Percentiles rank a stretch among this genome's conserved stretches.
Evolutionary conservation across 2,888 invertebrate genomes (phyloP).

Genomic region (Xylota sylvarum): DNA sequence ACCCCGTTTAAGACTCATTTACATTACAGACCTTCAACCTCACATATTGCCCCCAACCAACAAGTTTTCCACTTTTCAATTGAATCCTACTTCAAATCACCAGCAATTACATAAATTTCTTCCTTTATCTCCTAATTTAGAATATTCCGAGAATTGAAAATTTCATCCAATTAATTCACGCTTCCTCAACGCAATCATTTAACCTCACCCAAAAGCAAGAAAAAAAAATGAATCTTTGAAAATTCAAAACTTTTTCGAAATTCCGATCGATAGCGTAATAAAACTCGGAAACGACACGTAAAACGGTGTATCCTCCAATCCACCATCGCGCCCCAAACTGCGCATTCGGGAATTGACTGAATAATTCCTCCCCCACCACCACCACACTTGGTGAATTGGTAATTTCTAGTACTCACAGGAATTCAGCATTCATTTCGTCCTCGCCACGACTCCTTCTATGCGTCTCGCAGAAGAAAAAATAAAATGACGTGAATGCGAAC

Average conservation of each 20-base stretch:
- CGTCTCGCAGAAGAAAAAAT: slow-evolving; percentile 1
- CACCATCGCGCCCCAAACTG: slow-evolving; percentile 24
- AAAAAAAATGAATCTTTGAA: slow-evolving; percentile 47
- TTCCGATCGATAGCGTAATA: slow-evolving; percentile 60
- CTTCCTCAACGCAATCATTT: slow-evolving; percentile 52
- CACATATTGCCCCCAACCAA: background rate
- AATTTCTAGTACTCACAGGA: slow-evolving; percentile 55
- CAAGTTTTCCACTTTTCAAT: background rate
- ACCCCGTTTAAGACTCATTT: too few relatives aligned
- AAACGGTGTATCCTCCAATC: slow-evolving; percentile 11
- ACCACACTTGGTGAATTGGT: slow-evolving; percentile 58
- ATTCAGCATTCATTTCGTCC: slow-evolving; percentile 48
- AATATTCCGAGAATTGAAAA: slow-evolving; percentile 26
- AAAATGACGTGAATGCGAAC: slow-evolving; percentile 29
- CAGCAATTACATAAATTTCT: slow-evolving; percentile 57
- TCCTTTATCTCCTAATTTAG: slow-evolving; percentile 52
- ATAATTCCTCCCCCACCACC: slow-evolving; percentile 18
- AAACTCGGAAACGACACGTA: slow-evolving; percentile 45
- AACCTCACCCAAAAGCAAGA: slow-evolving; percentile 6
- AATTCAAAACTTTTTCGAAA: slow-evolving; percentile 24
- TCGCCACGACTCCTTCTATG: background rate
- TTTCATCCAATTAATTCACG: slow-evolving; percentile 58
- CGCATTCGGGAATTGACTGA: slow-evolving; percentile 51
- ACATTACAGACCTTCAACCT: background rate
- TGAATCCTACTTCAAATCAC: slow-evolving; percentile 31